phyloP scores from a whole-genome alignment of 2,113 vertebrate genomes.

The Platycercus adscitus region DNA sequence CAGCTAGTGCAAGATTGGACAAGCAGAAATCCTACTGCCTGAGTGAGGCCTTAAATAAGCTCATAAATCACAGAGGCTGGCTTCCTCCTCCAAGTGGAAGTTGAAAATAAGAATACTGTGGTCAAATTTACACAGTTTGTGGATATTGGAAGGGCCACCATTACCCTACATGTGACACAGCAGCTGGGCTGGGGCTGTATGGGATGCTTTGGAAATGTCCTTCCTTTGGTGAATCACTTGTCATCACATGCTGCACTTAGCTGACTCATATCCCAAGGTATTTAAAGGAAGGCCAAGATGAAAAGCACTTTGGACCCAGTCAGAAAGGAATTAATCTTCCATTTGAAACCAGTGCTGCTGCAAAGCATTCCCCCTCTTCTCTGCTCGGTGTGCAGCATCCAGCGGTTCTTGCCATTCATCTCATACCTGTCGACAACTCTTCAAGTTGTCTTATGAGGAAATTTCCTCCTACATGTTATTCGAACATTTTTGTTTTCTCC shows the following conservation, averaged over 20 bases:
- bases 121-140: neutral
- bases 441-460: neutral
- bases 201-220: neutral
- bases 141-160: accelerated
- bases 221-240: neutral
- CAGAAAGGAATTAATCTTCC: neutral
- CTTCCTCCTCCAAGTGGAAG: neutral
- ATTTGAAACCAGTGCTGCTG: neutral
- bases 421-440: neutral
- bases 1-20: neutral
- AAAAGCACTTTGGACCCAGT: neutral
- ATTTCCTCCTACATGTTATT: constrained; percentile 30
- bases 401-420: neutral
- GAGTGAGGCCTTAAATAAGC: neutral
- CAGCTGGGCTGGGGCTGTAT: neutral
- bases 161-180: accelerated
- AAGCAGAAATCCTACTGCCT: neutral
- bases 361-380: neutral
- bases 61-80: accelerated
- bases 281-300: neutral
- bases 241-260: accelerated
- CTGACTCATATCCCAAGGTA: neutral
- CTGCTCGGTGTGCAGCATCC: neutral
- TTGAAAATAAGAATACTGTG: neutral
- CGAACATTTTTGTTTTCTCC: neutral